Base-by-base conservation (phyloP, 2,113 vertebrate genomes). In the Thoracochromis brauschi region DNA sequence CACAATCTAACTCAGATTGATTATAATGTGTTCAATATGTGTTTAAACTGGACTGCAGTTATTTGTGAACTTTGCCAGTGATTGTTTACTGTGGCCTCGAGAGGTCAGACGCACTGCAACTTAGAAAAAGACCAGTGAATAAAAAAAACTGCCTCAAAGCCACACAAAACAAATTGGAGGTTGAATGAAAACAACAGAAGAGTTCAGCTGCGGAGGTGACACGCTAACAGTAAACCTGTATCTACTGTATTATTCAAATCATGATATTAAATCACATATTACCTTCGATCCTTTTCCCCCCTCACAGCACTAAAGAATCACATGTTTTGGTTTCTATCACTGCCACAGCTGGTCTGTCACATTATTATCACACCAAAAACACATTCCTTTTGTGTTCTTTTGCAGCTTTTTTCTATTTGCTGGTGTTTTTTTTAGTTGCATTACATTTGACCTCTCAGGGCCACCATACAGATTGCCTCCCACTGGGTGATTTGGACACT, bases 261-360 rank as follows among this genome's bases (percentile, higher is more conserved):
- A 38, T 65, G 33, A 38, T 12, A 21, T 38, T 38, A 38, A 38
- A 65, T 65, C 33, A 65, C 60, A 65, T 65, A 38, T 21, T 38
- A 65, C 60, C 17, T 35, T 65, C 0, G 2, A 35, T 65, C 31
- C 60, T n/a, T 63, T 9, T 1, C 0, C 31, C 31, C 17, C 17
- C 60, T 35, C 60, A 35, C 17, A 65, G 10, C 60, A 12, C 60
- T 65, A 65, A 65, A 35, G 17, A 65, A 65, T 65, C 58, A 35
- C 2, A 54, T 54, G 4, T 63, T 35, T 35, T 63, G 9, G 31
- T 63, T 63, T 63, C 58, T 63, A 63, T 63, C 6, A 63, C 6
- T 63, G 31, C 17, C 58, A 63, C 58, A 63, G 58, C 31, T 63
- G 31, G 58, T 63, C 58, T 35, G 58, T n/a, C 31, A 63, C 31